Conservation (phyloP, 2,888 invertebrate genomes). For the Drosophila borborema region DNA sequence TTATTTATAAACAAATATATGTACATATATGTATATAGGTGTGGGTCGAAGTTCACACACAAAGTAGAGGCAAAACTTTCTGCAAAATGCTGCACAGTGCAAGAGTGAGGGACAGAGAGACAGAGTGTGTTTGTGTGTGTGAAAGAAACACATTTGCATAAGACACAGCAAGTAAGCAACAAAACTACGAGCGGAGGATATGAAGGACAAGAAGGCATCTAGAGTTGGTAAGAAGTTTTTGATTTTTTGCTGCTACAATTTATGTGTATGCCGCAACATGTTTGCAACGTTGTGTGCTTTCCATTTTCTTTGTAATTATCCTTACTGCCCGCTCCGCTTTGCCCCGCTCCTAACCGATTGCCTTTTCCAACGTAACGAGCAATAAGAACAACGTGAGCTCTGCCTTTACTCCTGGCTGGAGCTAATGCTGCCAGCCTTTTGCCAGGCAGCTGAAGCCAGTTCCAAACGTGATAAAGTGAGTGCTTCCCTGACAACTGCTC, state of each 20-base stretch:
- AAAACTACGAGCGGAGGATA: conserved; percentile 46
- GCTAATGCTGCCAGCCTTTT: conserved; percentile 64
- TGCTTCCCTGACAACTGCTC: conserved; percentile 14
- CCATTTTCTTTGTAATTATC: conserved; percentile 81
- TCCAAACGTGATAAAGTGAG: conserved; percentile 73
- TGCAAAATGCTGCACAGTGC: conserved; percentile 46
- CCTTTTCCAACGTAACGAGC: conserved; percentile 47
- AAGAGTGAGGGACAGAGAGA: conserved; percentile 4
- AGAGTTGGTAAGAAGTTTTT: conserved; percentile 48
- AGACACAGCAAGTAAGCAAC: conserved; percentile 53
- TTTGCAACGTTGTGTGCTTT: conserved; percentile 78
- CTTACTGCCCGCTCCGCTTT: conserved; percentile 34
- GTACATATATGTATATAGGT: conserved; percentile 1
- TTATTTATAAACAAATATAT: conserved; percentile 13
- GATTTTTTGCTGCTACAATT: conserved; percentile 40
- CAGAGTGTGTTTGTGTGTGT: conserved; percentile 6
- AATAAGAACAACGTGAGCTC: conserved; percentile 50
- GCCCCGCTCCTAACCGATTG: neutral
- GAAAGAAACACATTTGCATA: conserved; percentile 73
- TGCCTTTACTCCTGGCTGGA: neutral
- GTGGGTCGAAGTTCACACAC: conserved; percentile 63
- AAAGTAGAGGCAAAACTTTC: conserved; percentile 59
- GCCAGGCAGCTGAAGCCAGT: conserved; percentile 45
- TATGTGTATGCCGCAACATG: conserved; percentile 68
- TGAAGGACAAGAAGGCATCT: conserved; percentile 37